Evolutionary conservation across 2,113 vertebrate species (phyloP), one percentile per base, ranked within the genome.

Genomic region (Procavia capensis): DNA sequence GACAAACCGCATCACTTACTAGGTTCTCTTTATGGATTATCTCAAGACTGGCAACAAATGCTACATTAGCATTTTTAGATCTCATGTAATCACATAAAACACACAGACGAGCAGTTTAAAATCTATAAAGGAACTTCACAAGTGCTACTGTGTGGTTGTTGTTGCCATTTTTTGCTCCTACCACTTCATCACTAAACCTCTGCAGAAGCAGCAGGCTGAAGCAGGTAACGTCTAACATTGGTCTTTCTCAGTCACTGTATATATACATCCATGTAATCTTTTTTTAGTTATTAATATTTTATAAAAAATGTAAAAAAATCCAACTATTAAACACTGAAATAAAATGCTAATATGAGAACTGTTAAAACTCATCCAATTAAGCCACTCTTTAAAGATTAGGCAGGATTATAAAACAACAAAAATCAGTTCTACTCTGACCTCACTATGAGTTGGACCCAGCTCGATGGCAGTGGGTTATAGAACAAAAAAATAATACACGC

Each of bases 281-380:
- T 72, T 86, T 96, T 89, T 61, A 80, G n/a, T 25, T 75, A 34
- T 43, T 79, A 74, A 57, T 68, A 85, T 74, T 94, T 76, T 83
- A 19, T 3, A 57, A 47, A 50, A 41, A 45, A 14, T 43, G 5
- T 80, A 39, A 94, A 91, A 54, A n/a, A 68, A 57, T 70, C 41
- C 66, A 3, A 86, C 68, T 31, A 66, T 75, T 88, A 91, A 91
- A 68, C 39, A 82, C 1, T 22, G 25, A 76, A 89, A 45, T 84
- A 76, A 75, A 86, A 92, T n/a, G 54, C 2, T 14, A 78, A 76
- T 31, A 61, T 4, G 39, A 9, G 3, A 83, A 59, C 3, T 36
- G 16, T 25, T 72, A 85, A 59, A 89, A 84, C 31, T 43, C 88
- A 86, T 4, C 50, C 41, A 50, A 59, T 22, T 76, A 63, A 59